Evolutionary conservation across 2,113 vertebrate species (phyloP).

Genomic region (Athene cunicularia): DNA sequence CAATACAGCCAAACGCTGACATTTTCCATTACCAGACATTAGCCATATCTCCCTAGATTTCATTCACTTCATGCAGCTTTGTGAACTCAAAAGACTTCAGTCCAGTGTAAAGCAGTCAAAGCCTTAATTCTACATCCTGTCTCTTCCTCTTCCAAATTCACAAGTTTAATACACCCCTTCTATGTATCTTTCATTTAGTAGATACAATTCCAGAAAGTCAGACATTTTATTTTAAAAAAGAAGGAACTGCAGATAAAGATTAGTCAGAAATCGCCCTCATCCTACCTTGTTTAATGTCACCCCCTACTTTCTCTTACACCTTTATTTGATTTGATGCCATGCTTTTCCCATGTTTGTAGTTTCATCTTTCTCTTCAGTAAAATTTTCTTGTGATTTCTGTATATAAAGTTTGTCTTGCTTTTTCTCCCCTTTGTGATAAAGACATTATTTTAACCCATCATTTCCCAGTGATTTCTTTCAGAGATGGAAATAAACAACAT

Average conservation of each 20-base stretch:
- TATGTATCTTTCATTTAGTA: background rate
- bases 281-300: background rate
- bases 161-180: background rate
- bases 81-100: background rate
- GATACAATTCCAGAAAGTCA: background rate
- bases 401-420: background rate
- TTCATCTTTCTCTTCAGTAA: background rate
- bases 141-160: background rate
- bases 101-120: background rate
- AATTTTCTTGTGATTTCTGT: background rate
- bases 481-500: background rate
- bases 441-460: slow-evolving; percentile 1
- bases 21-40: background rate
- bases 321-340: background rate
- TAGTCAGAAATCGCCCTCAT: background rate
- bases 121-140: background rate
- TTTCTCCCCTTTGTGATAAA: background rate
- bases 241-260: background rate
- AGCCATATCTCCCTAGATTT: background rate
- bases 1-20: background rate
- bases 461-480: background rate
- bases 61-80: background rate
- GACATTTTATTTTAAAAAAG: background rate
- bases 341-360: background rate
- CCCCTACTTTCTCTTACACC: background rate